Evolutionary conservation across 2,113 vertebrate species (phyloP).

Genomic region (Apaloderma vittatum): DNA sequence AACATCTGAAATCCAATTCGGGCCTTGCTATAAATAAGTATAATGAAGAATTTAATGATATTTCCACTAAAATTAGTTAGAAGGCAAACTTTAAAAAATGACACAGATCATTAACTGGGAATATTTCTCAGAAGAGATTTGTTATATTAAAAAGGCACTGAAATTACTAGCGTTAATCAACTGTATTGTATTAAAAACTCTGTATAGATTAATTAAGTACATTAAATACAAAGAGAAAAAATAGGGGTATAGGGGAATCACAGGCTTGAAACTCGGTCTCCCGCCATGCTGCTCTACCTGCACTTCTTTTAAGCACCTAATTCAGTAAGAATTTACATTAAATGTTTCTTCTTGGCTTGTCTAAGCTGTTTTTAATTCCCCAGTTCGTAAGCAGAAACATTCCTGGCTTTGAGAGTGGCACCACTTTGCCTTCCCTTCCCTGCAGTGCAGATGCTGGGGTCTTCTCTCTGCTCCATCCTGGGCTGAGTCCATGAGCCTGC

Average conservation of each 20-base stretch:
- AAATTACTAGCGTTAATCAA: constrained; percentile 75
- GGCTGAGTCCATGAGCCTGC: background rate
- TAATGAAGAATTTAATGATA: constrained; percentile 56
- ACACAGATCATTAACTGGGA: constrained; percentile 75
- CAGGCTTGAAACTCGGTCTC: background rate
- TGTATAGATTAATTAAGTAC: constrained; percentile 75
- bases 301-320: constrained; percentile 8
- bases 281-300: background rate
- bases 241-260: background rate
- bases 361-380: constrained; percentile 1
- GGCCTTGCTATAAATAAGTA: constrained; percentile 46
- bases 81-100: constrained; percentile 78
- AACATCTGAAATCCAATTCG: constrained; percentile 44
- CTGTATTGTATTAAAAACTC: constrained; percentile 73
- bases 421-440: background rate
- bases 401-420: background rate
- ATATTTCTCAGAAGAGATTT: constrained; percentile 78
- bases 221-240: constrained; percentile 56
- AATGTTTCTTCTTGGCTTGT: constrained; percentile 15
- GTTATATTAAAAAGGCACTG: constrained; percentile 75
- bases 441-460: background rate
- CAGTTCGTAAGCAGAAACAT: background rate
- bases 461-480: rapidly evolving
- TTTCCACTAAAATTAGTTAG: constrained; percentile 69
- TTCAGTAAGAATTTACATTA: constrained; percentile 41